Conservation (phyloP, 2,113 vertebrate species). For the Myxocyprinus asiaticus region DNA sequence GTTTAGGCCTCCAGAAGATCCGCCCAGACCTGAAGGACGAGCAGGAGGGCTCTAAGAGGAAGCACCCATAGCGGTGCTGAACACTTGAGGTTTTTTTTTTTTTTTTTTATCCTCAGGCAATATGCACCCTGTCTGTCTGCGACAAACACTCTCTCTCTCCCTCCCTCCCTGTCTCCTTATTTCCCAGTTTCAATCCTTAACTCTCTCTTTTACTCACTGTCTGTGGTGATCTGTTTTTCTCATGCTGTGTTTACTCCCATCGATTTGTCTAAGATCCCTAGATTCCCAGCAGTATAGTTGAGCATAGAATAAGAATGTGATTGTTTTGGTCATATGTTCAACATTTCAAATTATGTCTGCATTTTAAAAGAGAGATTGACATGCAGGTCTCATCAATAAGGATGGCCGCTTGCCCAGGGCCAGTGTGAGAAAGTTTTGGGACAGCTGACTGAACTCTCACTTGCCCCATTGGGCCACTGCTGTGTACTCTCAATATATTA, state of each 20-base stretch:
- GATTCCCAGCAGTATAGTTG: conserved; percentile 18
- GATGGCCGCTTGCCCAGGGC: too few relatives aligned
- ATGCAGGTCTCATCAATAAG: too few relatives aligned
- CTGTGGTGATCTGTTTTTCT: conserved; percentile 44
- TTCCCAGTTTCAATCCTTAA: conserved; percentile 38
- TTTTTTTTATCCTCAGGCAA: conserved; percentile 42
- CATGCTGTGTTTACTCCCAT: conserved; percentile 41
- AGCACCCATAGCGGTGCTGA: conserved; percentile 33
- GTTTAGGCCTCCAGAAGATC: conserved; percentile 25
- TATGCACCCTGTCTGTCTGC: conserved; percentile 47
- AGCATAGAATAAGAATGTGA: conserved; percentile 2
- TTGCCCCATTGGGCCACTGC: too few relatives aligned
- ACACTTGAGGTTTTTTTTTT: conserved; percentile 54
- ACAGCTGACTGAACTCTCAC: too few relatives aligned
- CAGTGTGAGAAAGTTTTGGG: too few relatives aligned
- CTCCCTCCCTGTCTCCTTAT: conserved; percentile 14
- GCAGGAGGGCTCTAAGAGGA: conserved; percentile 46
- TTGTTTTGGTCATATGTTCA: neutral
- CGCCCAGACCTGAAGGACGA: conserved; percentile 49
- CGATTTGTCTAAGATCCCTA: conserved; percentile 35
- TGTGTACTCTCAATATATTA: too few relatives aligned
- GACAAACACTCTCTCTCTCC: conserved; percentile 25
- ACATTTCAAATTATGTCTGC: too few relatives aligned
- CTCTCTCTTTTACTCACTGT: conserved; percentile 33
- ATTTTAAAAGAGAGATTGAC: too few relatives aligned